Percentiles rank a stretch among this genome's conserved stretches.
Conservation (phyloP, 2,797 vertebrate genomes). For the Astyanax mexicanus region DNA sequence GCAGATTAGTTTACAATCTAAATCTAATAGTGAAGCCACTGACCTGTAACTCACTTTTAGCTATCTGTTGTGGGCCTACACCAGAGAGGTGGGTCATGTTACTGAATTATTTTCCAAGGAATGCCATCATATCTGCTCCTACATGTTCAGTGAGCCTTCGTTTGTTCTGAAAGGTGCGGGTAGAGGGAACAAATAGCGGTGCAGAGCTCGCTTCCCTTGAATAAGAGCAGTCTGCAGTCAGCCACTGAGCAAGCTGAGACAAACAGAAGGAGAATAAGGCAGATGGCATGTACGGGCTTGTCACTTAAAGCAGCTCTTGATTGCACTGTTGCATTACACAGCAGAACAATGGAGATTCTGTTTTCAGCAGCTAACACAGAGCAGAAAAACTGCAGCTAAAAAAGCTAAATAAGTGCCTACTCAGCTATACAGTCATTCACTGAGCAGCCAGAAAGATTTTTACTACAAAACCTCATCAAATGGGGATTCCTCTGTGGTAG, state of each 20-base stretch:
- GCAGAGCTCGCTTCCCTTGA: neutral
- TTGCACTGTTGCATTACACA: neutral
- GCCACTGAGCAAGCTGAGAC: slow-evolving; percentile 37
- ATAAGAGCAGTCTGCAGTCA: slow-evolving; percentile 18
- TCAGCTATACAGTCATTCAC: neutral
- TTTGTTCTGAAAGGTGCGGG: neutral
- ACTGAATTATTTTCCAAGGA: slow-evolving; percentile 8
- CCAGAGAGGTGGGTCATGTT: neutral
- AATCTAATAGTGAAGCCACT: neutral
- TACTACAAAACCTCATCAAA: slow-evolving; percentile 58
- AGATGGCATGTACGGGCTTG: slow-evolving; percentile 22
- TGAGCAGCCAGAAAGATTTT: slow-evolving; percentile 46
- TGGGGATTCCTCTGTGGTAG: slow-evolving; percentile 52
- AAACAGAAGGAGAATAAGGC: slow-evolving; percentile 22
- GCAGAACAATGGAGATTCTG: slow-evolving; percentile 37
- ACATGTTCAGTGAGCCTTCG: neutral
- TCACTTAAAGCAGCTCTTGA: slow-evolving; percentile 3
- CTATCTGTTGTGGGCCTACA: neutral
- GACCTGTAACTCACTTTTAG: neutral
- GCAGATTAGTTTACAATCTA: no score
- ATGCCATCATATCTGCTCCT: neutral
- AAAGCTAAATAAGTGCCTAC: neutral
- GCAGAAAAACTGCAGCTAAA: neutral
- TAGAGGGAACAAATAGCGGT: neutral
- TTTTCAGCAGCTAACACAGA: slow-evolving; percentile 4